Conservation (phyloP, 2,797 vertebrate genomes). For the Xiphorhynchus erythropygius region DNA sequence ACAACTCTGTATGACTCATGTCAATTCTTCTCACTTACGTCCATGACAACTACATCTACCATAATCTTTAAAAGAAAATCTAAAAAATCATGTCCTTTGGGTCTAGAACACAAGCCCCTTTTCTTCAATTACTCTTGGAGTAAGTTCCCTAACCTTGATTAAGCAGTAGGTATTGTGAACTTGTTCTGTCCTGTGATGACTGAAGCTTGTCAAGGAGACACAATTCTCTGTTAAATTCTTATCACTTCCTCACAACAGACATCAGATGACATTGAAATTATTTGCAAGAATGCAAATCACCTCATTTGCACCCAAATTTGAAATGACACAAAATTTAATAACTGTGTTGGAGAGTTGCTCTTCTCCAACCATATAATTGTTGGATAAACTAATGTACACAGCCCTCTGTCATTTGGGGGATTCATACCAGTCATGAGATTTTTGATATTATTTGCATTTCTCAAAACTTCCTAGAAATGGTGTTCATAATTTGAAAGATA, state of each 20-base stretch:
- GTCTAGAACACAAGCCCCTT: neutral
- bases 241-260: neutral
- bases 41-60: neutral
- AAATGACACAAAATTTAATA: neutral
- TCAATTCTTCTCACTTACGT: neutral
- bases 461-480: neutral
- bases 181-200: neutral
- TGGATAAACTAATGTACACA: neutral
- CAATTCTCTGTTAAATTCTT: neutral
- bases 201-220: neutral
- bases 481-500: neutral
- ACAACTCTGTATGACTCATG: rapidly evolving
- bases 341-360: neutral
- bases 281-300: neutral
- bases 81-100: neutral
- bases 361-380: neutral
- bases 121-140: neutral
- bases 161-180: neutral
- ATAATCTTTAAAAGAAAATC: neutral
- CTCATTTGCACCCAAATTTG: neutral
- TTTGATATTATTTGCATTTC: neutral
- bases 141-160: neutral
- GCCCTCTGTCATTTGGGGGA: neutral
- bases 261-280: neutral
- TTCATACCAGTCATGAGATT: neutral